A percentile compares a stretch with the other conserved stretches of the same genome.
Evolutionary conservation across 1,140 invertebrate genomes (phyloP).

Genomic region (Scaptomyza pallida): DNA sequence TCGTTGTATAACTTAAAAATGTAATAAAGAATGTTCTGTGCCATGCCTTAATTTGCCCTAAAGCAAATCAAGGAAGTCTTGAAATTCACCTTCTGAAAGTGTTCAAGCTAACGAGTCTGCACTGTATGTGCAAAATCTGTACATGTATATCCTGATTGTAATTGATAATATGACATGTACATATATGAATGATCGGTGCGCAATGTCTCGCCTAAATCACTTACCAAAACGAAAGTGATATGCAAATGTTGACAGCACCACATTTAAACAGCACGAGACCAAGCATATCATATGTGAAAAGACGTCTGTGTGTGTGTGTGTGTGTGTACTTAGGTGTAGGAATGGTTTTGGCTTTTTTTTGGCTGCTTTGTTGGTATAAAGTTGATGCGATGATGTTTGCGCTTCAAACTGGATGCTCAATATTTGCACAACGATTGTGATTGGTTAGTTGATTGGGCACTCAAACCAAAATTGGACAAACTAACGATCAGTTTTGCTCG

Average conservation of each 20-base stretch:
- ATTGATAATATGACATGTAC: neutral
- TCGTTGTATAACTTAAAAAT: too few species aligned
- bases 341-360: neutral
- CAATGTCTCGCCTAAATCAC: slow-evolving; percentile 11
- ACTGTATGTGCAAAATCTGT: too few species aligned
- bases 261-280: slow-evolving; percentile 61
- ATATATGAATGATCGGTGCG: slow-evolving; percentile 24
- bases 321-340: slow-evolving; percentile 4
- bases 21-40: too few species aligned
- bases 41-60: too few species aligned
- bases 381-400: slow-evolving; percentile 15
- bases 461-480: slow-evolving; percentile 49
- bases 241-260: slow-evolving; percentile 69
- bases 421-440: slow-evolving; percentile 34
- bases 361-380: neutral
- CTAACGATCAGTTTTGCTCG: slow-evolving; percentile 33
- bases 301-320: slow-evolving; percentile 3
- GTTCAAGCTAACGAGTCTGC: too few species aligned
- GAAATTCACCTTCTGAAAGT: too few species aligned
- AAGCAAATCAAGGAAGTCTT: too few species aligned
- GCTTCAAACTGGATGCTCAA: slow-evolving; percentile 24
- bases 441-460: slow-evolving; percentile 7
- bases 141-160: too few species aligned
- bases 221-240: slow-evolving; percentile 72
- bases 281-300: slow-evolving; percentile 1